Base-by-base conservation (phyloP, 2,797 vertebrate species). In the Spatula clypeata region DNA sequence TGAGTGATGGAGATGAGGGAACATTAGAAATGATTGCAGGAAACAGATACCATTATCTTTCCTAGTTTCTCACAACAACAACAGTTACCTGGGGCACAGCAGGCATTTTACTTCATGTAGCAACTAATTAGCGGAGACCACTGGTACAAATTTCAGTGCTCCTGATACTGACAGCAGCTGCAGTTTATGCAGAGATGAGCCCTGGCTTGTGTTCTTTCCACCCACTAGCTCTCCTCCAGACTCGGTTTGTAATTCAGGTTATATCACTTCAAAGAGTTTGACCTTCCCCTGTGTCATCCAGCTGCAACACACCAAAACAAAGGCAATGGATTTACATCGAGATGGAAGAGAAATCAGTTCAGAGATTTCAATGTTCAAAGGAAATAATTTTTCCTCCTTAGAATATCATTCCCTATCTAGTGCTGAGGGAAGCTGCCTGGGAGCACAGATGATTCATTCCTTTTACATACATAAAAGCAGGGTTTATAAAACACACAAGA, bases 1-100 rank as follows among this genome's bases (percentile, higher is more conserved):
- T 98, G 98, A 98, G 97, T 98, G 98, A 98, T 97, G 97, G 98
- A 98, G 98, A 98, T 87, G 97, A 98, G 97, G 97, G 92, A 90
- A 96, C 86, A 81, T 97, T 93, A 97, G 97, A 97, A 98, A 91
- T 16, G 90, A 98, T 96, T 98, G 97, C 74, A 87, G 97, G 97
- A 98, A 98, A 96, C 94, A 92, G 94, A 94, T 97, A 97, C 88
- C 97, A 96, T 98, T 98, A 97, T 96, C 96, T 97, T 97, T 88
- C 58, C 73, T 13, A 54, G 85, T 65, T 97, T 95, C 79, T 95
- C 91, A 70, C 90, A 97, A 82, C 93, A 93, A 54, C 80, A 77
- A 73, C 64, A 81, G 89, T 92, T 97, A 97, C 95, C 96, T 96
- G 94, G 47, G 93, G 77, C 92, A 84, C 79, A 93, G 27, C 79